Conservation (phyloP, 2,888 invertebrate species). For the Polia nebulosa region DNA sequence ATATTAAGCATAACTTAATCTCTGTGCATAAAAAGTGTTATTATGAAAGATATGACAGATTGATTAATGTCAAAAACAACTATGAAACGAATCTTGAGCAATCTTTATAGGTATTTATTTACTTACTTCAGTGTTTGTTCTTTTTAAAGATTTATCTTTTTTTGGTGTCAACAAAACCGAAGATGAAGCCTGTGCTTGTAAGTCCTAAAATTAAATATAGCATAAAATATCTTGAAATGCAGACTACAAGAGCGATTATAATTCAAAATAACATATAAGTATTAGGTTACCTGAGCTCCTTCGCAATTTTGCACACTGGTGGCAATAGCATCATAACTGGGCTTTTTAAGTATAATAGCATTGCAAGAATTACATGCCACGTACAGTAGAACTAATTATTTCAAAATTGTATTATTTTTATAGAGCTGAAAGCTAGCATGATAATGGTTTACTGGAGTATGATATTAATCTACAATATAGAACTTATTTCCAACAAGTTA, state of each 20-base stretch:
- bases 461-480: conserved; percentile 7
- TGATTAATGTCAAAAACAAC: no score
- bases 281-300: conserved; percentile 4
- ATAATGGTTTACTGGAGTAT: background rate
- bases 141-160: conserved; percentile 16
- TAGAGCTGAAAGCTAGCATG: background rate
- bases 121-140: conserved; percentile 9
- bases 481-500: conserved; percentile 8
- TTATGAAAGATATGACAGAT: no score
- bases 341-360: no score
- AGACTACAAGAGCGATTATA: conserved; percentile 5
- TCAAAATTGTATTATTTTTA: background rate
- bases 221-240: no score
- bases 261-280: conserved; percentile 4
- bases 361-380: no score
- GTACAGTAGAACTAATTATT: background rate
- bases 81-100: no score
- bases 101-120: background rate
- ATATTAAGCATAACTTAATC: no score
- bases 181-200: conserved; percentile 10
- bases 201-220: conserved; percentile 8
- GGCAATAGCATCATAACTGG: background rate
- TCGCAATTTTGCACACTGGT: conserved; percentile 13
- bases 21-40: no score
- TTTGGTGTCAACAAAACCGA: conserved; percentile 14